Conservation (phyloP, 2,797 vertebrate species). For the Etheostoma nigrum region DNA sequence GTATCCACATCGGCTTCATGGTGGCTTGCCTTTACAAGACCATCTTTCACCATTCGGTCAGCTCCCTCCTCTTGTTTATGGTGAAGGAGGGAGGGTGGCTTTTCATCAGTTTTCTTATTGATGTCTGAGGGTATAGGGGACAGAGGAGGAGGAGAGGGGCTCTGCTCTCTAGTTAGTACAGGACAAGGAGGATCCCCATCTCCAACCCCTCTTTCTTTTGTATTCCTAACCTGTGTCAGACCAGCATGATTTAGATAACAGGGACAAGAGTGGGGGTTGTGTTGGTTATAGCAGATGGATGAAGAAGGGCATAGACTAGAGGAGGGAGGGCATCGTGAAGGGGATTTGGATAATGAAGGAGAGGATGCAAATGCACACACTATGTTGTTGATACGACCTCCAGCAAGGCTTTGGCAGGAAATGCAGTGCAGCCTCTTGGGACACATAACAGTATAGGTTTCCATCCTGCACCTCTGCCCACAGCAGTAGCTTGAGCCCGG, state of each 20-base stretch:
- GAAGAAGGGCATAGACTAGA: conserved; percentile 67
- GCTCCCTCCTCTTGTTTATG: conserved; percentile 82
- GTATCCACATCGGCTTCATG: conserved; percentile 47
- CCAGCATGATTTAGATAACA: conserved; percentile 74
- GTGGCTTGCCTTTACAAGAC: conserved; percentile 29
- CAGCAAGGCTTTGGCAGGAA: conserved; percentile 87
- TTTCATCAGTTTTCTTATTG: conserved; percentile 83
- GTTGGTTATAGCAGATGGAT: conserved; percentile 82
- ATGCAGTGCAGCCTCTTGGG: conserved; percentile 87
- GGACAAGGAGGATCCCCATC: conserved; percentile 72
- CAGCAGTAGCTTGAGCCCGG: conserved; percentile 70
- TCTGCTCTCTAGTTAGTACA: conserved; percentile 82
- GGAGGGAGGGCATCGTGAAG: conserved; percentile 46
- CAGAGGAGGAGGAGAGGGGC: conserved; percentile 91
- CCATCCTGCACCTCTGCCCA: conserved; percentile 84
- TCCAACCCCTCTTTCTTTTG: conserved; percentile 39
- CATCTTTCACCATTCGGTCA: conserved; percentile 46
- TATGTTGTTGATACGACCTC: conserved; percentile 82
- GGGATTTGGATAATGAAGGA: conserved; percentile 46
- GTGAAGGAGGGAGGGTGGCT: conserved; percentile 88
- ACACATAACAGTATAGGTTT: conserved; percentile 81
- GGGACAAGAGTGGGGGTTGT: conserved; percentile 78
- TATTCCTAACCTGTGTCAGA: conserved; percentile 61
- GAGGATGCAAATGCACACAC: conserved; percentile 70
- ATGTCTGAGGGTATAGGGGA: conserved; percentile 89